These are phyloP conservation scores for Papilio glaucus DNA, from an alignment of 1,140 invertebrate genomes.

Conservation along the genomic window DNA sequence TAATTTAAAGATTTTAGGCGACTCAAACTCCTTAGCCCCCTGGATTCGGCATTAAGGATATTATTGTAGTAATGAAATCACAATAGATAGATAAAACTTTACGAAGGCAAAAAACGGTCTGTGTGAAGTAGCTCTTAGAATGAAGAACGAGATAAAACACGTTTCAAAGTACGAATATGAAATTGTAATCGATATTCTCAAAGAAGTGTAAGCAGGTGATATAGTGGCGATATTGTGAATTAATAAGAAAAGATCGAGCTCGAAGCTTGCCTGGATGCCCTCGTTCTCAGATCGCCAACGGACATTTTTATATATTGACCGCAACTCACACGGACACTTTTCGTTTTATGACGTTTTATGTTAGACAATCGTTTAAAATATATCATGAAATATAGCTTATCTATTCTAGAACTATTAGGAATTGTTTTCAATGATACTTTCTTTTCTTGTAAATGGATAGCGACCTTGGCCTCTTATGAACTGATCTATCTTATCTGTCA, in stretches of 20 bases:
- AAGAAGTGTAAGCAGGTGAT: slow-evolving; percentile 33
- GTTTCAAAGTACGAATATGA: slow-evolving; percentile 4
- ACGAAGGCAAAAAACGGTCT: background rate
- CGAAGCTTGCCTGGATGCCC: background rate
- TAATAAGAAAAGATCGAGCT: slow-evolving; percentile 6
- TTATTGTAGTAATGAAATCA: background rate
- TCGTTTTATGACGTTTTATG: background rate
- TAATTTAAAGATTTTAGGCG: too few relatives aligned
- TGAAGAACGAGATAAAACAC: background rate
- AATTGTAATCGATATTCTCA: slow-evolving; percentile 20
- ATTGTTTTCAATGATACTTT: too few relatives aligned
- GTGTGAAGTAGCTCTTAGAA: background rate
- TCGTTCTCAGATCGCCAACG: slow-evolving; percentile 14
- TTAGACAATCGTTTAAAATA: background rate
- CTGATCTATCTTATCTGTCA: too few relatives aligned
- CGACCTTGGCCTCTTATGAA: too few relatives aligned
- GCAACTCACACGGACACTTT: slow-evolving; percentile 7
- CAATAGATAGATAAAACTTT: background rate
- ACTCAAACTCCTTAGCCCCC: too few relatives aligned
- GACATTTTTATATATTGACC: slow-evolving; percentile 13
- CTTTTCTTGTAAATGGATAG: background rate
- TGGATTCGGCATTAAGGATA: too few relatives aligned
- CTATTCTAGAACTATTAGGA: too few relatives aligned
- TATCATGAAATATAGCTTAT: too few relatives aligned
- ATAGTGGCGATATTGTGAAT: slow-evolving; percentile 30